phyloP scores from a whole-genome alignment of 2,888 invertebrate genomes.

The Folsomia manolachei region DNA sequence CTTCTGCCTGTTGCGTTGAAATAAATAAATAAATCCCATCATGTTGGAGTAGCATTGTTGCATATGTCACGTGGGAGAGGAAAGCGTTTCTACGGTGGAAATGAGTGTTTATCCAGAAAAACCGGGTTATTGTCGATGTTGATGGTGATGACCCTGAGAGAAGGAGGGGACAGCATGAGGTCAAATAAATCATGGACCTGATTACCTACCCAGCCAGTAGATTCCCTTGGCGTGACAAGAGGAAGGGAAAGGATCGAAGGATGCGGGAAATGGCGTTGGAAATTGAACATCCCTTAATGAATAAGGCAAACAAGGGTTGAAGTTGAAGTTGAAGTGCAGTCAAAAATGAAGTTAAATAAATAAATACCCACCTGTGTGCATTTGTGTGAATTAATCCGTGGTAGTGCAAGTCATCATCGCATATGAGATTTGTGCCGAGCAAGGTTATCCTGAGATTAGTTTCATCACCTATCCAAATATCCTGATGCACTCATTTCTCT shows the following conservation, averaged over 20 bases:
- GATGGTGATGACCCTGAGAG: not conserved
- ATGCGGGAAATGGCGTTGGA: constrained; percentile 18
- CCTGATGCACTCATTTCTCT: not conserved
- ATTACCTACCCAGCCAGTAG: not conserved
- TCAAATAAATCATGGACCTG: constrained; percentile 21
- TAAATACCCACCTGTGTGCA: constrained; percentile 22
- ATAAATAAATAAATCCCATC: too few relatives aligned
- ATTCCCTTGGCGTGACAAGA: not conserved
- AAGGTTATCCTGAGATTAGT: constrained; percentile 3
- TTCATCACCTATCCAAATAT: constrained; percentile 1
- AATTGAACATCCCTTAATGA: not conserved
- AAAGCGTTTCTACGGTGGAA: not conserved
- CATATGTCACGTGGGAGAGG: not conserved
- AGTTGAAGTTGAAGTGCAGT: too few relatives aligned
- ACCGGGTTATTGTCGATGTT: too few relatives aligned
- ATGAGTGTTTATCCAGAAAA: not conserved
- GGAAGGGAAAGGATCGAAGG: constrained; percentile 4
- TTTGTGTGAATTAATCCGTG: constrained; percentile 22
- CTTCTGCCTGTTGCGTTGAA: not conserved
- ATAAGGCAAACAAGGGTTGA: constrained; percentile 3
- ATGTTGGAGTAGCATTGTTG: not conserved
- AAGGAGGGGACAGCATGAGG: constrained; percentile 13
- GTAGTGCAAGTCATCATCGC: constrained; percentile 17
- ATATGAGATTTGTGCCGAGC: not conserved
- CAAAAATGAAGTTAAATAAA: too few relatives aligned